These are phyloP conservation scores for Macrotis lagotis DNA, from an alignment of 2,113 vertebrate species.

Conservation along the genomic window DNA sequence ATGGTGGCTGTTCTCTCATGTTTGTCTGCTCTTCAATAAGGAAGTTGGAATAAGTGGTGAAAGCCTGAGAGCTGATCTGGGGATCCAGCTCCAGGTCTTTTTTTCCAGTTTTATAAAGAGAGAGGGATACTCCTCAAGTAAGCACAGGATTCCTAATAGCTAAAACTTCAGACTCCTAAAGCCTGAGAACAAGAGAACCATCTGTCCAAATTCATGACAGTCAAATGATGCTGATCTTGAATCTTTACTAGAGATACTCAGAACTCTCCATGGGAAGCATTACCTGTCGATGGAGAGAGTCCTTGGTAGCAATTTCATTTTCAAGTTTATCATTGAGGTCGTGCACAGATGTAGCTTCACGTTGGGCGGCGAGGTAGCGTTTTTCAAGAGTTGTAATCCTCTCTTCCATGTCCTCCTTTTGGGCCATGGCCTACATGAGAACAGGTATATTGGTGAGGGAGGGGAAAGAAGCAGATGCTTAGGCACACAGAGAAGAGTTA, in stretches of 20 bases:
- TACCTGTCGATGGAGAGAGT: constrained; percentile 95
- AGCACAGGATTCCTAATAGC: too few species aligned
- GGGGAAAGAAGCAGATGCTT: not conserved
- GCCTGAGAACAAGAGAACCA: not conserved
- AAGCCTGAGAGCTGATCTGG: not conserved
- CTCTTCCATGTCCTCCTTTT: constrained; percentile 99
- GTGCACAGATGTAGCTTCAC: constrained; percentile 97
- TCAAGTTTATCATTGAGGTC: constrained; percentile 99
- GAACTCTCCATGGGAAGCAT: not conserved
- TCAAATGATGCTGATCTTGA: not conserved
- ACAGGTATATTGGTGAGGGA: not conserved
- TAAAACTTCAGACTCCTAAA: not conserved
- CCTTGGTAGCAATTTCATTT: constrained; percentile 98
- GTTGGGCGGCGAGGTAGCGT: constrained; percentile 97
- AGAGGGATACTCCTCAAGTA: not conserved
- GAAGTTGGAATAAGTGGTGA: not conserved
- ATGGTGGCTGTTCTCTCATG: not conserved
- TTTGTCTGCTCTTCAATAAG: not conserved
- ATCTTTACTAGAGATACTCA: not conserved
- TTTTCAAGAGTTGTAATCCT: constrained; percentile 99
- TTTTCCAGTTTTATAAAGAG: not conserved
- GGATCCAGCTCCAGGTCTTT: too few species aligned
- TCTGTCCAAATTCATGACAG: not conserved
- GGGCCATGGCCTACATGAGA: constrained; percentile 90
- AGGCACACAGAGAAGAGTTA: rapidly evolving